phyloP scores from a whole-genome alignment of 1,140 invertebrate species.

The fruit fly (Drosophila melanogaster) region DNA sequence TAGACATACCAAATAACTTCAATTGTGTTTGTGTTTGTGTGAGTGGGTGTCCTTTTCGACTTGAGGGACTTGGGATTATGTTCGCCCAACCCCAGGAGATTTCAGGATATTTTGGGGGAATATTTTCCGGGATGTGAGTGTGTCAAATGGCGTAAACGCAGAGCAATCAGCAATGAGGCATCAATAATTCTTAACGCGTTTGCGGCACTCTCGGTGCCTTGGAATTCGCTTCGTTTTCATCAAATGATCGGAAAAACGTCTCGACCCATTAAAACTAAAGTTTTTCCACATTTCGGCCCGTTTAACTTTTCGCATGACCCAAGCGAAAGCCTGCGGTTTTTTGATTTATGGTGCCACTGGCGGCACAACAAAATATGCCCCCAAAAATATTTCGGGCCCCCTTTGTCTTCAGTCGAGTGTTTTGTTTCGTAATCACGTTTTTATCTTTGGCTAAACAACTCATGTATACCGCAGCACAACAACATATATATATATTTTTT shows the following conservation, averaged over 20 bases:
- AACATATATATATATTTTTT: constrained; percentile 1
- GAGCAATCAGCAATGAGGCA: constrained; percentile 79
- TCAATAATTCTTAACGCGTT: constrained; percentile 79
- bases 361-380: constrained; percentile 47
- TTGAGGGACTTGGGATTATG: neutral
- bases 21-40: constrained; percentile 52
- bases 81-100: neutral
- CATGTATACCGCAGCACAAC: constrained; percentile 20
- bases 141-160: constrained; percentile 75
- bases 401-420: constrained; percentile 49
- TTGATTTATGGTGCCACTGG: constrained; percentile 78
- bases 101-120: constrained; percentile 9
- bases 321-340: constrained; percentile 37
- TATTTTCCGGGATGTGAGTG: constrained; percentile 55
- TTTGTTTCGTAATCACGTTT: constrained; percentile 75
- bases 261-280: constrained; percentile 73
- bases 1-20: constrained; percentile 78
- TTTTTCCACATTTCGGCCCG: constrained; percentile 52
- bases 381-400: constrained; percentile 20
- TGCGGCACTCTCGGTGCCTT: constrained; percentile 34
- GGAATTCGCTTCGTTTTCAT: constrained; percentile 34
- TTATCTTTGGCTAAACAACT: constrained; percentile 63
- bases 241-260: constrained; percentile 18
- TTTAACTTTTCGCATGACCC: constrained; percentile 58
- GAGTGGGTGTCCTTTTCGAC: constrained; percentile 10